Percentiles rank a stretch among this genome's conserved stretches.
phyloP scores from a whole-genome alignment of 2,888 invertebrate genomes.

The Fissipunctia ypsillon region DNA sequence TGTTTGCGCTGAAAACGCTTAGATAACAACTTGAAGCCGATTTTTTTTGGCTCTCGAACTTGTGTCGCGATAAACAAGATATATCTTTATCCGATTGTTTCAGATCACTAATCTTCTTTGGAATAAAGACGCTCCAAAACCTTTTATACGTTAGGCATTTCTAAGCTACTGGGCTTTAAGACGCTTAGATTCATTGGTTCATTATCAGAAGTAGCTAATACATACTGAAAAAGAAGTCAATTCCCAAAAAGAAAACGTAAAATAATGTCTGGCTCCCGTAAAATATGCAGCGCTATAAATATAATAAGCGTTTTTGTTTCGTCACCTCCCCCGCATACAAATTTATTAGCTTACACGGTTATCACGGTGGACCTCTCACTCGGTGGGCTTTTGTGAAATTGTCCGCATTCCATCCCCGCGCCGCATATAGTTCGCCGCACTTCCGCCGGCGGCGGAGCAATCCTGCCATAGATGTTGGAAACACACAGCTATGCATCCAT shows the following conservation, averaged over 20 bases:
- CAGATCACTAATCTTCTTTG: slow-evolving; percentile 46
- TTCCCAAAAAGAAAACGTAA: slow-evolving; percentile 50
- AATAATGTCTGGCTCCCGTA: slow-evolving; percentile 38
- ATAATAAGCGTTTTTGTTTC: slow-evolving; percentile 81
- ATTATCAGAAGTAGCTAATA: background rate
- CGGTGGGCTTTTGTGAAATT: slow-evolving; percentile 85
- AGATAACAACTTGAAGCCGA: slow-evolving; percentile 73
- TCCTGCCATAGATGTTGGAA: slow-evolving; percentile 79
- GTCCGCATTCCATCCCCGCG: slow-evolving; percentile 82
- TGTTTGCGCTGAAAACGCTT: slow-evolving; percentile 81
- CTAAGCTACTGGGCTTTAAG: background rate
- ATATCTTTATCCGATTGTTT: slow-evolving; percentile 59
- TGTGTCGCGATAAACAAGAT: slow-evolving; percentile 63
- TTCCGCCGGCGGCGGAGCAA: slow-evolving; percentile 77
- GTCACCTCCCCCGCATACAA: slow-evolving; percentile 80
- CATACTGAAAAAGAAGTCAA: slow-evolving; percentile 13
- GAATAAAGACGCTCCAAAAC: slow-evolving; percentile 21
- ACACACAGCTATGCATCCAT: slow-evolving; percentile 76
- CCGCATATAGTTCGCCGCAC: slow-evolving; percentile 82
- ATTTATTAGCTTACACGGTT: slow-evolving; percentile 87
- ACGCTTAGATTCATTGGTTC: slow-evolving; percentile 3
- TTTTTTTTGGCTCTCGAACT: slow-evolving; percentile 64
- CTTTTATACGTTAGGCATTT: slow-evolving; percentile 3
- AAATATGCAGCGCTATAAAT: slow-evolving; percentile 59
- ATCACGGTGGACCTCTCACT: slow-evolving; percentile 86